Conservation (phyloP, 1,140 invertebrate species). For the Ectropis grisescens region DNA sequence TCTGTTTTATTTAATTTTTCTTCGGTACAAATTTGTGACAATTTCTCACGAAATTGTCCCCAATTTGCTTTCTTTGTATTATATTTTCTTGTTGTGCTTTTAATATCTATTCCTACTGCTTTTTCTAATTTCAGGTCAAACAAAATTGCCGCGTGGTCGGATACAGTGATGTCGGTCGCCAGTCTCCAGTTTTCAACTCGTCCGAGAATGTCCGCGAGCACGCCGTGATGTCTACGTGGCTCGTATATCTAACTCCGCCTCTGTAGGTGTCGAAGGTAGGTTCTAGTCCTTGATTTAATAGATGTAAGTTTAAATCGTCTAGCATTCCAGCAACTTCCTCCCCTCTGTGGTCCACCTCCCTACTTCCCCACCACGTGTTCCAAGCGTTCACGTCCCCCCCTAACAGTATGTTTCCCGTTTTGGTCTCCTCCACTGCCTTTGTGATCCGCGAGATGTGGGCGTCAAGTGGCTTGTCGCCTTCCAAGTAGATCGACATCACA, state of each 20-base stretch:
- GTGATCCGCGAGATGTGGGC: too few species aligned
- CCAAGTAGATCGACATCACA: too few species aligned
- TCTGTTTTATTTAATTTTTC: too few species aligned
- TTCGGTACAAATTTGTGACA: conserved; percentile 6
- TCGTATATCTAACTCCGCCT: conserved; percentile 7
- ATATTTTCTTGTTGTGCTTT: conserved; percentile 6
- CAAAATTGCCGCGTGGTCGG: too few species aligned
- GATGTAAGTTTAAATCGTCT: conserved; percentile 6
- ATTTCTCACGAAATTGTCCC: conserved; percentile 6
- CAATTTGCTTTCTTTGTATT: conserved; percentile 16
- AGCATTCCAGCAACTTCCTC: too few species aligned
- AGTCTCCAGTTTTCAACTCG: conserved; percentile 4
- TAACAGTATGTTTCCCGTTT: too few species aligned
- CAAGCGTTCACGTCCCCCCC: too few species aligned
- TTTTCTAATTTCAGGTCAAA: conserved; percentile 3
- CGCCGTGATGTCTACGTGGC: conserved; percentile 16
- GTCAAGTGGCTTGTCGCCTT: too few species aligned
- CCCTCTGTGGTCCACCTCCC: too few species aligned
- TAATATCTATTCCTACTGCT: too few species aligned
- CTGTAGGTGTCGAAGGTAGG: conserved; percentile 19
- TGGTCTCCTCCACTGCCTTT: too few species aligned
- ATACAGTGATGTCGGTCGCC: background rate
- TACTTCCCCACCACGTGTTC: too few species aligned
- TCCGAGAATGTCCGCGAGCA: conserved; percentile 9
- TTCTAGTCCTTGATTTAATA: conserved; percentile 15